Base-by-base conservation (phyloP, 1,140 invertebrate species). In the Papilio xuthus region DNA sequence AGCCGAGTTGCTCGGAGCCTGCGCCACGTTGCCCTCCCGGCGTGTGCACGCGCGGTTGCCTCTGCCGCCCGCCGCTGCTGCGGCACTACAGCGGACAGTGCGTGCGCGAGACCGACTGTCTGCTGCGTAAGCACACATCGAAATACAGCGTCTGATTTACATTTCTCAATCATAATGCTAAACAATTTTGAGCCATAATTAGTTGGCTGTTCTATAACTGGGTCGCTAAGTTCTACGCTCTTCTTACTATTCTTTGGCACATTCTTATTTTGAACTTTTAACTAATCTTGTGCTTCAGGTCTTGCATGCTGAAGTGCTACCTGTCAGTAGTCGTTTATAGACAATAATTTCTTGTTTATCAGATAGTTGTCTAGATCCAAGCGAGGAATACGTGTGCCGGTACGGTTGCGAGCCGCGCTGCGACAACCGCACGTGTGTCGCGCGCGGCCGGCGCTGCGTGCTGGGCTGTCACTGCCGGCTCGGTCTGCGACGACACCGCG, bases 341-440 rank as follows among this genome's bases (percentile, higher is more conserved):
- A 72, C 37, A 76, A 13, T 28, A 15, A 70, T 20, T 10, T 23
- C 20, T 71, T 42, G 69, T 41, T 71, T 41, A 86, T 84, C 84
- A 92, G 90, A 85, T 28, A 90, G 86, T 80, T 92, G 90, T 77
- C 20, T 71, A 4, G 50, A 85, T 63, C 77, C 84, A 0, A 84
- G 86, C 47, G 91, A 92, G 69, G 87, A 87, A n/a, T 92, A 86
- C 75, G 84, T 85, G 0, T 92, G 90, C 72, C 80, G 85, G 0
- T 89, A 88, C 78, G 89, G 89, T 1, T 92, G 90, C 42, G 90
- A 92, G 71, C 79, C 84, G 0, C 81, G 82, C 0, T 92, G 91
- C 74, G 80, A 81, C 15, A 15, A 56, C 2, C 71, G 74, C 2
- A 9, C 20, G 3, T 91, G 91, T 26, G 4, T 53, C 0, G 32